Base-by-base conservation (phyloP, 2,888 invertebrate genomes). In the Drosophila tripunctata region DNA sequence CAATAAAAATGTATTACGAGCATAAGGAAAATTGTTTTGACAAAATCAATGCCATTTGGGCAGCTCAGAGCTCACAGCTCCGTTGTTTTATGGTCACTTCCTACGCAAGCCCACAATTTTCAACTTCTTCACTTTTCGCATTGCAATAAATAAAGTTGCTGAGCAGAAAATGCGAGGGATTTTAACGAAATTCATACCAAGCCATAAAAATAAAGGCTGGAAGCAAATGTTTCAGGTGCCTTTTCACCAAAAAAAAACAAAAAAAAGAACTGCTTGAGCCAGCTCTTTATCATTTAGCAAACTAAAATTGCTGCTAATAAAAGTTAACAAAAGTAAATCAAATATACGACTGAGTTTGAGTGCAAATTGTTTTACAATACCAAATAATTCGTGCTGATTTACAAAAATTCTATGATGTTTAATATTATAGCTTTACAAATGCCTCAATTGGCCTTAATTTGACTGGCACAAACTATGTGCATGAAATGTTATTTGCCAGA, bases 1-100 rank as follows among this genome's bases (percentile, higher is more conserved):
- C 77, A 71, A 81, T 85, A 85, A 81, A 81, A 74, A 77, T 75
- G 70, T 81, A 79, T 84, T 71, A 67, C 75, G 64, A 64, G 55
- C 61, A 65, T 61, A 74, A 74, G 54, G 55, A 67, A 63, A 70
- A 76, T 76, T 76, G 73, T 74, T 75, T 75, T 73, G 60, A 48
- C 55, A 57, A 69, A 74, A 73, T 76, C 75, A 75, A 75, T 69
- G 66, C 40, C 51, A 57, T 50, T 54, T 45, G 43, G 44, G 8
- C 51, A 14, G 44, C 38, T 44, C 8, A 38, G 12, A n/a, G n/a
- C n/a, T n/a, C n/a, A n/a, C n/a, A n/a, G n/a, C n/a, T n/a, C n/a
- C n/a, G n/a, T n/a, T n/a, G n/a, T n/a, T n/a, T n/a, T n/a, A n/a
- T n/a, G n/a, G n/a, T n/a, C 24, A 27, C 10, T 27, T 10, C 27